Percentiles rank a stretch among this genome's conserved stretches.
phyloP scores from a whole-genome alignment of 2,888 invertebrate genomes.

The Piscicola geometra region DNA sequence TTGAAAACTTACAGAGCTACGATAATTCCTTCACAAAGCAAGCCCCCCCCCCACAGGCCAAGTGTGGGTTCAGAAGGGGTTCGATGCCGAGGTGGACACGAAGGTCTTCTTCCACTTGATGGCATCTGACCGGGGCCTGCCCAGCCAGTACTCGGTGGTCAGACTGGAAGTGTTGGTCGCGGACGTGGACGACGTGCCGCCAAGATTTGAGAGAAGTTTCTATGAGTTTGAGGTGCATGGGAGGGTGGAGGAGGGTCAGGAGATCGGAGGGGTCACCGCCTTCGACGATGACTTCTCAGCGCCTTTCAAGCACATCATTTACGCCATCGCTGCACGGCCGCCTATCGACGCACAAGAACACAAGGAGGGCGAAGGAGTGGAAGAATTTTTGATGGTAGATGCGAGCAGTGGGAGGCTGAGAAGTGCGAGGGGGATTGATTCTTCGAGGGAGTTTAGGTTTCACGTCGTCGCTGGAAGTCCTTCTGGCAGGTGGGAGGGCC shows the following conservation, averaged over 20 bases:
- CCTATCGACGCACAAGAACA: not conserved
- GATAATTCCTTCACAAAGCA: too few relatives aligned
- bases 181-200: slow-evolving; percentile 25
- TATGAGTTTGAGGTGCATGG: not conserved
- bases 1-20: too few relatives aligned
- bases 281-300: slow-evolving; percentile 21
- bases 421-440: not conserved
- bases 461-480: slow-evolving; percentile 15
- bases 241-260: not conserved
- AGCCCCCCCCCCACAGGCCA: too few relatives aligned
- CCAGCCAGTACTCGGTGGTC: not conserved
- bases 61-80: not conserved
- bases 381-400: slow-evolving; percentile 1
- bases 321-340: not conserved
- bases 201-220: slow-evolving; percentile 19
- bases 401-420: slow-evolving; percentile 11
- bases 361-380: too few relatives aligned
- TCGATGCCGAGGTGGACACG: slow-evolving; percentile 16
- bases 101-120: not conserved
- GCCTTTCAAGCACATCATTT: slow-evolving; percentile 1
- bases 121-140: slow-evolving; percentile 12
- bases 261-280: slow-evolving; percentile 20
- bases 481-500: not conserved
- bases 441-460: not conserved
- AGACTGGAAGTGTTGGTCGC: slow-evolving; percentile 17